Conservation (phyloP, 30 jellyfish, hydroid and myxozoan genomes). For the Hydractinia echinata region DNA sequence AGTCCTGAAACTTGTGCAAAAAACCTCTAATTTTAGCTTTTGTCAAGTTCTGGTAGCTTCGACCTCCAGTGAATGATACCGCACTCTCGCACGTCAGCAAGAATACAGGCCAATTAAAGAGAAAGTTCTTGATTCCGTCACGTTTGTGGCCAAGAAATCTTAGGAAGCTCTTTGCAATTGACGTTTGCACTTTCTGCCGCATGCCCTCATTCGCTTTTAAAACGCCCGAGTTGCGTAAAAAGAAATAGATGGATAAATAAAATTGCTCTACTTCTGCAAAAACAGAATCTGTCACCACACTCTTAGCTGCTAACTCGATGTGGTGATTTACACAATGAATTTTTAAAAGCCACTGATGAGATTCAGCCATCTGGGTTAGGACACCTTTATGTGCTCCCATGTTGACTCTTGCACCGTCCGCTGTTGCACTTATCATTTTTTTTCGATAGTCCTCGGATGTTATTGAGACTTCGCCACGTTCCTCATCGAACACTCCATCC, state of each 20-base stretch:
- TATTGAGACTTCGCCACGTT: conserved; percentile 13
- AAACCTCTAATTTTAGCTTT: conserved; percentile 37
- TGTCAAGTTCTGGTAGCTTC: conserved; percentile 34
- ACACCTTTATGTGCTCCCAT: conserved; percentile 51
- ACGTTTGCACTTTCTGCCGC: conserved; percentile 29
- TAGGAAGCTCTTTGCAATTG: conserved; percentile 25
- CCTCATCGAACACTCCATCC: too few relatives aligned
- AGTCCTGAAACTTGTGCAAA: conserved; percentile 42
- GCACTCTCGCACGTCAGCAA: conserved; percentile 33
- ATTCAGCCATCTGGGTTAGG: conserved; percentile 38
- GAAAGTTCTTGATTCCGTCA: conserved; percentile 26
- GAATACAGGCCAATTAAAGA: conserved; percentile 45
- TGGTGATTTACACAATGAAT: conserved; percentile 53
- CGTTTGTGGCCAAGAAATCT: conserved; percentile 46
- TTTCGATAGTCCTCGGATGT: conserved; percentile 26
- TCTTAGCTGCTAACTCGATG: conserved; percentile 44
- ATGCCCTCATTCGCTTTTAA: conserved; percentile 17
- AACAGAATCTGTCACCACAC: conserved; percentile 31
- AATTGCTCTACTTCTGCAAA: conserved; percentile 33
- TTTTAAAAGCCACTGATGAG: conserved; percentile 39
- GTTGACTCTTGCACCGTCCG: conserved; percentile 50
- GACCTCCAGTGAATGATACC: conserved; percentile 11
- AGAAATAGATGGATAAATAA: conserved; percentile 23
- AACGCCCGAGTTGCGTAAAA: conserved; percentile 28
- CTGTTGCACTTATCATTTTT: conserved; percentile 41